Evolutionary conservation across 2,113 vertebrate species (phyloP).

Genomic region (Grallaria varia): DNA sequence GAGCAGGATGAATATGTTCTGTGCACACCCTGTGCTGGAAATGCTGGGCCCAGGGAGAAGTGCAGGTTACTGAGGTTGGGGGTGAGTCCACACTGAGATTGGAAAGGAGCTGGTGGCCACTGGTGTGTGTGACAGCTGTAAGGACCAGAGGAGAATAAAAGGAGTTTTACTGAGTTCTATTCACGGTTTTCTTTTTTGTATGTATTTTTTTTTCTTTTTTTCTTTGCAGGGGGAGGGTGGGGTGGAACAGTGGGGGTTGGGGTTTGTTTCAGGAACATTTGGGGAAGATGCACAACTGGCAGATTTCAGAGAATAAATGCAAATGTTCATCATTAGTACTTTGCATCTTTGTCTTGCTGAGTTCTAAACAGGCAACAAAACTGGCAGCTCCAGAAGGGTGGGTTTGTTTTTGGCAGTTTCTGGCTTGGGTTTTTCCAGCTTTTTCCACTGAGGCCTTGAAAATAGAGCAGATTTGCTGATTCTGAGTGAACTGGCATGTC

Average conservation of each 20-base stretch:
- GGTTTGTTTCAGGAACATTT: neutral
- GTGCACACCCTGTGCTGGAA: no score
- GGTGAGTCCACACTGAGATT: neutral
- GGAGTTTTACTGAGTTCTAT: neutral
- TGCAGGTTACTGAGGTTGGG: neutral
- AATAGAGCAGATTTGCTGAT: neutral
- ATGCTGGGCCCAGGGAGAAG: neutral
- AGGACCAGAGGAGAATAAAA: neutral
- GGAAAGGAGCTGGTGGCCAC: neutral
- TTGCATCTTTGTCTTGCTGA: neutral
- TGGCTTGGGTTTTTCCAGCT: neutral
- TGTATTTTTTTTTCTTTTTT: no score
- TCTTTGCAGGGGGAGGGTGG: no score
- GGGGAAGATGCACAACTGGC: neutral
- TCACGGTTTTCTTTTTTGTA: neutral
- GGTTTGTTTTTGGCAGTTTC: neutral
- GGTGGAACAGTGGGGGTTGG: accelerated
- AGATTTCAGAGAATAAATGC: neutral
- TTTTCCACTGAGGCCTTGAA: neutral
- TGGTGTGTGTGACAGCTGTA: neutral
- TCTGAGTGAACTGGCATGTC: neutral
- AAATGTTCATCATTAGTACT: neutral
- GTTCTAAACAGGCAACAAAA: neutral
- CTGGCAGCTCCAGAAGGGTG: neutral
- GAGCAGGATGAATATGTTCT: neutral